A percentile compares a stretch with the other conserved stretches of the same genome.
Evolutionary conservation across 2,797 vertebrate genomes (phyloP).

Genomic region (Cyprinella venusta): DNA sequence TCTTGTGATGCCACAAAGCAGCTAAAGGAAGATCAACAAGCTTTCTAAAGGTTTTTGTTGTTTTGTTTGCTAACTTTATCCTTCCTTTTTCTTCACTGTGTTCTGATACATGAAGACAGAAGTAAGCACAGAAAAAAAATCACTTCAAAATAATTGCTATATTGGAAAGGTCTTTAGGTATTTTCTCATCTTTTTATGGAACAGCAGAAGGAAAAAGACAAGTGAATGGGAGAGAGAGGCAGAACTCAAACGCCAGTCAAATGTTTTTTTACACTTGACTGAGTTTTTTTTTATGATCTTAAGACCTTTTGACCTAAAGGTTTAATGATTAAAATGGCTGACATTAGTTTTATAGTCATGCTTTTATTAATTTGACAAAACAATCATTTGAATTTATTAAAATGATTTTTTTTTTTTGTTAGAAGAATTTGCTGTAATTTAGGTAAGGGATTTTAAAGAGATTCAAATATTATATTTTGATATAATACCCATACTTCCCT

Average conservation of each 20-base stretch:
- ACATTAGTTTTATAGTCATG: background rate
- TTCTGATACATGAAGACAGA: background rate
- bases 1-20: background rate
- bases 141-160: background rate
- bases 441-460: background rate
- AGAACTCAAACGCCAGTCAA: background rate
- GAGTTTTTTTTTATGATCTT: background rate
- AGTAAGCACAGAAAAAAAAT: background rate
- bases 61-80: background rate
- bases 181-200: background rate
- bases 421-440: background rate
- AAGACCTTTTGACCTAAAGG: background rate
- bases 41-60: conserved; percentile 11
- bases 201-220: background rate
- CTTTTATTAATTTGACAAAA: background rate
- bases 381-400: background rate
- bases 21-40: conserved; percentile 20
- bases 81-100: conserved; percentile 3
- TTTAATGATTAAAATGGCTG: background rate
- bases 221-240: background rate
- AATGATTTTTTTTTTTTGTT: background rate
- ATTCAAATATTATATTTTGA: background rate
- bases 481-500: background rate
- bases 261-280: background rate
- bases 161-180: background rate